Percentiles rank a stretch among this genome's conserved stretches.
Conservation (phyloP, 2,797 vertebrate genomes). For the Acrocephalus scirpaceus region DNA sequence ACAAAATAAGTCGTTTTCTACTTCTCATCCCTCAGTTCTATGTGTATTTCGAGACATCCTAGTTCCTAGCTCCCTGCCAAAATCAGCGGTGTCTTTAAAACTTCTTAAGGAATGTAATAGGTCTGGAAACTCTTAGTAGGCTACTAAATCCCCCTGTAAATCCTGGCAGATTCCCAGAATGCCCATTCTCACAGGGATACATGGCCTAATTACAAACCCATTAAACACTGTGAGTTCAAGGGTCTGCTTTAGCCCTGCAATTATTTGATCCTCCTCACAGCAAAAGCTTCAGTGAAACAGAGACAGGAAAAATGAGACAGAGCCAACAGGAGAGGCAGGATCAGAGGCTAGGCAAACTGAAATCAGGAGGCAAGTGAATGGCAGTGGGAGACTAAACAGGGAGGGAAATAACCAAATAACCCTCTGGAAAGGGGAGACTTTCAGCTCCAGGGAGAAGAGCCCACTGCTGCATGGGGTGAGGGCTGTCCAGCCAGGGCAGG, state of each 20-base stretch:
- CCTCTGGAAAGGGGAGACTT: neutral
- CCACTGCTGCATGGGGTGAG: neutral
- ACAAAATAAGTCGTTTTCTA: neutral
- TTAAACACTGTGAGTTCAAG: conserved; percentile 18
- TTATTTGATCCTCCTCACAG: neutral
- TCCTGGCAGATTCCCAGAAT: conserved; percentile 30
- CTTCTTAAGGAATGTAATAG: conserved; percentile 30
- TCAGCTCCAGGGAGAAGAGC: neutral
- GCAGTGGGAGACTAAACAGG: neutral
- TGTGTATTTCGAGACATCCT: neutral
- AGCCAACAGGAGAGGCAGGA: neutral
- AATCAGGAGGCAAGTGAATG: neutral
- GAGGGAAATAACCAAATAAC: neutral
- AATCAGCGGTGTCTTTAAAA: conserved; percentile 15
- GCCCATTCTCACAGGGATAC: conserved; percentile 43
- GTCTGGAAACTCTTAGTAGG: conserved; percentile 38
- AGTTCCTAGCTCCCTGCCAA: neutral
- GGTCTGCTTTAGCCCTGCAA: conserved; percentile 17
- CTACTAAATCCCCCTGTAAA: conserved; percentile 52
- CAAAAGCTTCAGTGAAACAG: neutral
- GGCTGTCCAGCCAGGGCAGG: neutral
- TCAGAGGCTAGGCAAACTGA: neutral
- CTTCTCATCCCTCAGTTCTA: neutral
- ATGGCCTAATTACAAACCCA: conserved; percentile 56
- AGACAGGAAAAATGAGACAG: neutral